Conservation (phyloP, 2,888 invertebrate species). For the Euproctis similis region DNA sequence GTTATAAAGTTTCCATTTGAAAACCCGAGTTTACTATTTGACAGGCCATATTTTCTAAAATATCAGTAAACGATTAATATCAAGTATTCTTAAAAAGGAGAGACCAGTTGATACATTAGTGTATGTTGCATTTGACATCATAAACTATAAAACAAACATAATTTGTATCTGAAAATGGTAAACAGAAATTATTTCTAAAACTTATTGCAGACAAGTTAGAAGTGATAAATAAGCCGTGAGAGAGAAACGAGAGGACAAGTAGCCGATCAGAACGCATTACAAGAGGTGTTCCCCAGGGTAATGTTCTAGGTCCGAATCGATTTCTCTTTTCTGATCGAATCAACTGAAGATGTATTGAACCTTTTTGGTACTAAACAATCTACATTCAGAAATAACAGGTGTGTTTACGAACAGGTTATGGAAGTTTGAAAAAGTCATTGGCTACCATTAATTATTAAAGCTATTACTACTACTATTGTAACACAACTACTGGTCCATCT, state of each 20-base stretch:
- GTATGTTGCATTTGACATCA: constrained; percentile 8
- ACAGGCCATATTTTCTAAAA: constrained; percentile 5
- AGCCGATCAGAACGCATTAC: constrained; percentile 7
- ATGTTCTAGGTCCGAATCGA: constrained; percentile 20
- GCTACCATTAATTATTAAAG: too few species aligned
- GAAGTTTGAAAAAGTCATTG: too few species aligned
- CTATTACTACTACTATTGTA: too few species aligned
- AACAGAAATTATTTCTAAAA: constrained; percentile 10
- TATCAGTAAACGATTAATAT: constrained; percentile 3
- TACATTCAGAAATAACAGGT: too few species aligned
- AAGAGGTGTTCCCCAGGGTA: constrained; percentile 27
- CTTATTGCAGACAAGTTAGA: constrained; percentile 12
- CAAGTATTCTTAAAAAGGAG: constrained; percentile 5
- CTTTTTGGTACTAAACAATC: too few species aligned
- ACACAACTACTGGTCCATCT: too few species aligned
- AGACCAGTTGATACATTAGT: constrained; percentile 4
- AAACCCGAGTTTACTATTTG: constrained; percentile 1
- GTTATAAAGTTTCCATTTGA: neutral
- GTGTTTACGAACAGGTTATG: too few species aligned
- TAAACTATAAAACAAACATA: constrained; percentile 10
- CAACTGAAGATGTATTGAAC: too few species aligned
- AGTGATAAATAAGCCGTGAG: constrained; percentile 16
- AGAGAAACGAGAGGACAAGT: constrained; percentile 20
- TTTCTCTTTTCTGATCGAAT: constrained; percentile 20
- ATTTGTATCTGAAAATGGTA: constrained; percentile 12